Conservation (phyloP, 2,888 invertebrate species). For the Harmothoe impar region DNA sequence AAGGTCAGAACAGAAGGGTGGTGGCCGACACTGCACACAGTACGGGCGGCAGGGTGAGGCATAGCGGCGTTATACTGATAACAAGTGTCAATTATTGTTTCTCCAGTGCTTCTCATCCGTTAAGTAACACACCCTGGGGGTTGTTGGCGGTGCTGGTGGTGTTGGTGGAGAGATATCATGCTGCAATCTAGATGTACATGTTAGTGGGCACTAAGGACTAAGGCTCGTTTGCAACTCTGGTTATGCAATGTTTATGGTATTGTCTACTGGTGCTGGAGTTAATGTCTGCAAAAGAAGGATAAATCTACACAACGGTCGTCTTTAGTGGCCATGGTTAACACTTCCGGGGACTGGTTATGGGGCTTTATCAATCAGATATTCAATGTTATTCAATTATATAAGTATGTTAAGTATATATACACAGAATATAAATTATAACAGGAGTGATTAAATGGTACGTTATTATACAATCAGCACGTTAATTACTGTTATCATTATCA, state of each 20-base stretch:
- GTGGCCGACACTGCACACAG: background rate
- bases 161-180: background rate
- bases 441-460: too few species aligned
- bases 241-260: background rate
- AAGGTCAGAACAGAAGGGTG: background rate
- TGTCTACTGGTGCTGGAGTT: constrained; percentile 9
- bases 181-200: constrained; percentile 55
- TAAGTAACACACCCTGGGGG: background rate
- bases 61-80: background rate
- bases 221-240: background rate
- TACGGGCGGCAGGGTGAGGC: background rate
- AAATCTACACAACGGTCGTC: background rate
- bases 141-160: background rate
- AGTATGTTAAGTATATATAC: too few species aligned
- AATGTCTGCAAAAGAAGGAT: constrained; percentile 30
- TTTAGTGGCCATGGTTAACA: background rate
- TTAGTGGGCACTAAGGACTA: constrained; percentile 32
- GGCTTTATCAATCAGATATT: background rate
- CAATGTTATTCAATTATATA: too few species aligned
- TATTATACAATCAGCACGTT: too few species aligned
- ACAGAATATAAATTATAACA: too few species aligned
- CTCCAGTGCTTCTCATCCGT: background rate
- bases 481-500: too few species aligned
- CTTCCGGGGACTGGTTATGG: background rate
- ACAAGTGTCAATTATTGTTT: background rate